Base-by-base conservation (phyloP, 2,113 vertebrate species). In the Bujurquina vittata region DNA sequence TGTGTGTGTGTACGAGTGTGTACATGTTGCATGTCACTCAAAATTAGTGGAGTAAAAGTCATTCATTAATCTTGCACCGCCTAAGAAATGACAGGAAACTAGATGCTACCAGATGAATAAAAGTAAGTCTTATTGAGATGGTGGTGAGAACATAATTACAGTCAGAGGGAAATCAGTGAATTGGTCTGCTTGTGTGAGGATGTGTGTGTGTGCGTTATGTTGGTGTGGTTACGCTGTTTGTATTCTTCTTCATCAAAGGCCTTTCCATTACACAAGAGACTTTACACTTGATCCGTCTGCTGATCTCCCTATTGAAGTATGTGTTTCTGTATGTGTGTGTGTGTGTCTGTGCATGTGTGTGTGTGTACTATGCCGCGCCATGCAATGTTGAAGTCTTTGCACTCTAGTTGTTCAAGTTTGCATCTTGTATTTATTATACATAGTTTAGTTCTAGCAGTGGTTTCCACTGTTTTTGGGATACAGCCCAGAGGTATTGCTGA, bases 171-270 rank as follows among this genome's bases (percentile, higher is more conserved):
- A 89, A 86, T 85, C 63, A 85, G 79, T 78, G 67, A 79, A 89
- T 80, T 73, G 58, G 61, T 77, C 12, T 84, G 79, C 83, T 73
- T 77, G 40, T 84, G 29, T 84, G 58, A 60, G 67, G 4, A 6
- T 33, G 31, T 33, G 31, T 84, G 31, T 54, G 40, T 84, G 40
- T 83, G 56, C 69, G 77, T 75, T 76, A 49, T 84, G 81, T 85
- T 85, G 74, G 86, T 84, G 88, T 85, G 88, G 81, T 88, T 87
- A 80, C 77, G 7, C 73, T 92, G 89, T 92, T 92, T 91, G 87
- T 91, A 79, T 91, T 89, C 77, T 82, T 84, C 75, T 62, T 90
- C 91, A 91, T 92, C 93, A 93, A 94, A 93, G 93, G 77, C 85
- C 77, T 90, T 89, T 87, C 85, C 81, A 87, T 86, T 83, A 88